Evolutionary conservation across 2,888 invertebrate species (phyloP), one percentile per base, ranked within the genome.

Genomic region (Chloroclystis v-ata): DNA sequence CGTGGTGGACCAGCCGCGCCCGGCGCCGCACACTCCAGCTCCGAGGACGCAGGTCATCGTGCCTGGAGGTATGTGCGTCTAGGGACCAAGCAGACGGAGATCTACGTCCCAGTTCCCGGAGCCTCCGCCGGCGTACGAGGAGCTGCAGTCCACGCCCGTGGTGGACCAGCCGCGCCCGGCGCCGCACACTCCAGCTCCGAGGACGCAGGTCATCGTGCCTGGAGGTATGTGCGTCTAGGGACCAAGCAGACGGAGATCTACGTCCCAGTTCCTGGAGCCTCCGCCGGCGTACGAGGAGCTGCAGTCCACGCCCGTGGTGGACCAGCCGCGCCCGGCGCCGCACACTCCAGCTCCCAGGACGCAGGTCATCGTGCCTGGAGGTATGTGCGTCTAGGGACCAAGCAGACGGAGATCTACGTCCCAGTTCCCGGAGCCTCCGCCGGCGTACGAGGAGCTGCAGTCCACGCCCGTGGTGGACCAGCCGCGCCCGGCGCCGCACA

Each of bases 111-210:
- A 78, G 10, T 78, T 75, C 28, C 78, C 77, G 0, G 72, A 75
- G 13, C 82, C 81, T 0, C 85, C 85, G 0, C 85, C 85, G 0
- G 75, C 84, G 0, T 85, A 85, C 26, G 60, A 75, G 0, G 82
- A 78, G 47, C 50, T 63, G 0, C 35, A 35, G 20, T 6, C 26
- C 26, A 11, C 20, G 5, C 50, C 52, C 1, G 44, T 43, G 0
- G 49, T 45, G 8, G 49, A 49, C 9, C 60, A 49, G 35, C 56
- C 53, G 0, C 43, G 33, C 12, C 44, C 28, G 1, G 46, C 54
- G 0, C 6, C 35, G 10, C 16, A 10, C 32, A 9, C 14, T 4
- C 32, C 13, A 13, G 10, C 59, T 0, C 75, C 76, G 0, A 65
- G 75, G 32, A 80, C 81, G 0, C 70, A 75, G 47, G n/a, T n/a